A percentile compares a stretch with the other conserved stretches of the same genome.
These are phyloP conservation scores for Halcyon badia DNA, from an alignment of 2,797 vertebrate genomes.

Conservation along the genomic window DNA sequence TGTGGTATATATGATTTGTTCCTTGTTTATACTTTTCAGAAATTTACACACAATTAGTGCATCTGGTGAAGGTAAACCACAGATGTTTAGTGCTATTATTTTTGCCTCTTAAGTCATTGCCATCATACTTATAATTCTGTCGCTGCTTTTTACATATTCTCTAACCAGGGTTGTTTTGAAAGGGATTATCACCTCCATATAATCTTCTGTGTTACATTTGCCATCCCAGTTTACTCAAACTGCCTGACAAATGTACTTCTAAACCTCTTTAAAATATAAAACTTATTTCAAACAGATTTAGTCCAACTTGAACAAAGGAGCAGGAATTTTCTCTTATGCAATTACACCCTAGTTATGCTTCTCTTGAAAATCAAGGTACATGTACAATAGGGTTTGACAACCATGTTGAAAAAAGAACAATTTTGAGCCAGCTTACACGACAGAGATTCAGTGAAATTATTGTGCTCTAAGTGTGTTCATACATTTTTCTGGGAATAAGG, in stretches of 20 bases:
- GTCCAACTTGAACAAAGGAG: background rate
- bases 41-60: background rate
- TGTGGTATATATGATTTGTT: background rate
- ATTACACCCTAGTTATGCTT: background rate
- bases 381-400: background rate
- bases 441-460: background rate
- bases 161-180: background rate
- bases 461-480: background rate
- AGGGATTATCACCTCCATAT: background rate
- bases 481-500: background rate
- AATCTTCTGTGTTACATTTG: background rate
- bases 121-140: background rate
- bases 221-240: background rate
- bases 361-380: background rate
- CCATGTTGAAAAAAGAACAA: background rate
- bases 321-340: background rate
- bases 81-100: slow-evolving; percentile 2
- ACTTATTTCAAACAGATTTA: background rate
- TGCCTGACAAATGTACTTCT: background rate
- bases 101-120: background rate
- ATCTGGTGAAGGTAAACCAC: background rate
- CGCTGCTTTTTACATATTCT: background rate
- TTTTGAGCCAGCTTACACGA: background rate
- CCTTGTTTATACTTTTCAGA: slow-evolving; percentile 3
- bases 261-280: background rate